Conservation (phyloP, 2,113 vertebrate species). For the Hassar affinis region DNA sequence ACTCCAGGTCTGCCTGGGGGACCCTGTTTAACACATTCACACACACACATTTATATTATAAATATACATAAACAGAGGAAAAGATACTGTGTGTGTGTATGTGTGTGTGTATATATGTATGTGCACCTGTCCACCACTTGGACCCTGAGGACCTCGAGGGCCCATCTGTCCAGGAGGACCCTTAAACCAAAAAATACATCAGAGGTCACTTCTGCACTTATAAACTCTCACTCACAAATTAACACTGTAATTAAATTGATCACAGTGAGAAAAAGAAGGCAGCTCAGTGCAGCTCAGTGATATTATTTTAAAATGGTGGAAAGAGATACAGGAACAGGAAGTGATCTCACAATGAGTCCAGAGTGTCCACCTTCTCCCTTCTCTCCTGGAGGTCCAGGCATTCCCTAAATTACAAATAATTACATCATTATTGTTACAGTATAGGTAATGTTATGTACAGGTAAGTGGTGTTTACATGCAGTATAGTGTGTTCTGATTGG, state of each 20-base stretch:
- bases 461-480: background rate
- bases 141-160: conserved; percentile 81
- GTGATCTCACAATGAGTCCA: conserved; percentile 67
- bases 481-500: no score
- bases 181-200: conserved; percentile 50
- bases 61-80: background rate
- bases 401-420: conserved; percentile 61
- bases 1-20: conserved; percentile 67
- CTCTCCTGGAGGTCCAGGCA: conserved; percentile 75
- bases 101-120: conserved; percentile 1
- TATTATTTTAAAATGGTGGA: background rate
- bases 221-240: background rate
- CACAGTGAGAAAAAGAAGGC: no score
- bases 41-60: conserved; percentile 7
- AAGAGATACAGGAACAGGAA: background rate
- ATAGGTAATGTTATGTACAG: no score
- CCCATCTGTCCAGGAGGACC: conserved; percentile 74
- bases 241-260: background rate
- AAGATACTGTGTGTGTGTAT: no score
- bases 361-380: conserved; percentile 73
- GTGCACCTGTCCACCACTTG: conserved; percentile 76
- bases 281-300: background rate
- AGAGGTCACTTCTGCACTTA: background rate
- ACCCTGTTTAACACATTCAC: conserved; percentile 57
- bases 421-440: background rate